Evolutionary conservation across 2,888 invertebrate species (phyloP), one percentile per base, ranked within the genome.

Genomic region (Scrobipalpa costella): DNA sequence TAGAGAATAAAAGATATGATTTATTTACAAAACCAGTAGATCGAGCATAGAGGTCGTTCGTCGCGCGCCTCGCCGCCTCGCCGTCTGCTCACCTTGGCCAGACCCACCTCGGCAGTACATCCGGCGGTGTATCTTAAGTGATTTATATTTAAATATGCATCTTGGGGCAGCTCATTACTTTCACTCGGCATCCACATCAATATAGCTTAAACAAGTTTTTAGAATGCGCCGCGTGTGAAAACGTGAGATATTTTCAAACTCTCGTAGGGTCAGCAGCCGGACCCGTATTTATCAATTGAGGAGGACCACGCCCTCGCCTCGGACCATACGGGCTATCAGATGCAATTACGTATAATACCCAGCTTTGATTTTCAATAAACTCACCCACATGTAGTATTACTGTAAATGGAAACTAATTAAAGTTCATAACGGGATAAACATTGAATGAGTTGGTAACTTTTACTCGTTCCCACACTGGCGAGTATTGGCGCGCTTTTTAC

Each of bases 71-170:
- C 78, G 87, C 74, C 88, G 87, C 85, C 88, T 73, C 84, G 87
- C 87, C 82, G 88, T 88, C 88, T 88, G 84, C 80, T 86, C 83
- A 85, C 84, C 85, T 86, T 86, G 64, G 65, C 77, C 78, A 77
- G 79, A 77, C 79, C 79, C 80, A 77, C 73, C 74, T 71, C 70
- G 70, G 75, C n/a, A 19, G 73, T 75, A 76, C 77, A 82, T 84
- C 79, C 81, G 81, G 75, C 70, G 69, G 68, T 27, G 27, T 71
- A 73, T 76, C 73, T 73, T 69, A 74, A 76, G 70, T 70, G 71
- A 79, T 80, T 79, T 74, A 78, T 78, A 74, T 73, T 57, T 57
- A 62, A 64, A 62, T 77, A 75, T 74, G 64, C 72, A 74, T 71
- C 73, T 74, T 66, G 66, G 68, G 68, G 67, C 71, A 70, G 70